phyloP scores from a whole-genome alignment of 23 tunicate species.

The Corella eumyota region DNA sequence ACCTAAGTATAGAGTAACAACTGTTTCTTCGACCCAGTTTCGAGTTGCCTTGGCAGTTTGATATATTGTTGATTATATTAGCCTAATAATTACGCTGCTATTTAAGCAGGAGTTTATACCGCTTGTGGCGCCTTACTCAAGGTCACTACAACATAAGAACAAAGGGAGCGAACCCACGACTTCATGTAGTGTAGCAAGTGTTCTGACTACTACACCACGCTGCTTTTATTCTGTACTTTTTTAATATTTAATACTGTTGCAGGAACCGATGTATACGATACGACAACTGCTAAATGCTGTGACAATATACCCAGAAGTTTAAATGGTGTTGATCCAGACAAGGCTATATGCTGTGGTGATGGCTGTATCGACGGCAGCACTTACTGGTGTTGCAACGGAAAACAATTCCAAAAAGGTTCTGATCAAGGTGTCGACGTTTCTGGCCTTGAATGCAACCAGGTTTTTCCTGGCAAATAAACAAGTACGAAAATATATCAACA shows the following conservation, averaged over 20 bases:
- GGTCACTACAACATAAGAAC: background rate
- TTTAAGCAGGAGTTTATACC: background rate
- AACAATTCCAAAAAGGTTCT: slow-evolving; percentile 58
- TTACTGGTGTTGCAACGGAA: slow-evolving; percentile 82
- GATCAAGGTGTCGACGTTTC: slow-evolving; percentile 31
- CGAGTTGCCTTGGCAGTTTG: no score
- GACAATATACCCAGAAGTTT: slow-evolving; percentile 39
- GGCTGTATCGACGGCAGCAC: slow-evolving; percentile 74
- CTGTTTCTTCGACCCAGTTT: no score
- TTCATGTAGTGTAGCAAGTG: no score
- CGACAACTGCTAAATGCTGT: slow-evolving; percentile 31
- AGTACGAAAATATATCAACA: no score
- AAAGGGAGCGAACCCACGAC: no score
- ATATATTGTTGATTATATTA: background rate
- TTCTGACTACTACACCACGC: no score
- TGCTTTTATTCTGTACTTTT: background rate
- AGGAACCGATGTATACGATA: slow-evolving; percentile 34
- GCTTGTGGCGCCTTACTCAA: background rate
- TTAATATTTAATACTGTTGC: background rate
- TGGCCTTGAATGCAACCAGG: slow-evolving; percentile 43
- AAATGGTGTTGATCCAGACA: slow-evolving; percentile 50
- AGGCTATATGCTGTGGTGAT: slow-evolving; percentile 76
- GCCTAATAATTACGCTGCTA: background rate
- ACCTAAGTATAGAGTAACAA: no score
- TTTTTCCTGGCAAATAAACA: slow-evolving; percentile 32